These are phyloP conservation scores for Drosophila testacea DNA, from an alignment of 2,888 invertebrate species.

Conservation along the genomic window DNA sequence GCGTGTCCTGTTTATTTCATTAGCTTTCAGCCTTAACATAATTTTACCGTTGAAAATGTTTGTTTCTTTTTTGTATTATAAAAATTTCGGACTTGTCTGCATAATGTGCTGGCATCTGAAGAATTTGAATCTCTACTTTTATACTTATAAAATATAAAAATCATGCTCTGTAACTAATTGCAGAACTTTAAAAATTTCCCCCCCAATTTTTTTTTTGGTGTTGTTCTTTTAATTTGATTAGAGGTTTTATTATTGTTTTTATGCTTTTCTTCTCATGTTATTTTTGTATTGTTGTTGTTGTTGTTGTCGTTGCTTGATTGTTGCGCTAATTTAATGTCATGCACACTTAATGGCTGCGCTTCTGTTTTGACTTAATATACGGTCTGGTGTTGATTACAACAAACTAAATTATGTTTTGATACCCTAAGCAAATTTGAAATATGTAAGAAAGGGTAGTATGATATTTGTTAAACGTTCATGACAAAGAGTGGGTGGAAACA, in stretches of 20 bases:
- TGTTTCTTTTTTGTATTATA: not conserved
- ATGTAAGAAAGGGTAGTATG: not conserved
- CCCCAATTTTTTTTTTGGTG: slow-evolving; percentile 30
- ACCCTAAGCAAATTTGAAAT: not conserved
- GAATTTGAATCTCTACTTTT: slow-evolving; percentile 22
- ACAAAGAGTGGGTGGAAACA: no score
- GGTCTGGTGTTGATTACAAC: slow-evolving; percentile 73
- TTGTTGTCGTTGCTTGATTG: slow-evolving; percentile 49
- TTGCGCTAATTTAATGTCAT: slow-evolving; percentile 75
- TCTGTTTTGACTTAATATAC: slow-evolving; percentile 22
- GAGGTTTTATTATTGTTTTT: slow-evolving; percentile 55
- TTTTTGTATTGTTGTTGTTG: slow-evolving; percentile 11
- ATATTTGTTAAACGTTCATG: no score
- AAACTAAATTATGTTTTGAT: slow-evolving; percentile 45
- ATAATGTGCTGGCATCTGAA: slow-evolving; percentile 26
- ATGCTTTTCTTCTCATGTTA: slow-evolving; percentile 17
- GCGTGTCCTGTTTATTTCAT: slow-evolving; percentile 61
- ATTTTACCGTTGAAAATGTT: slow-evolving; percentile 45
- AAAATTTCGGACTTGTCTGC: slow-evolving; percentile 15
- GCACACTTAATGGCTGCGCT: slow-evolving; percentile 59
- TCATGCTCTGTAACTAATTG: slow-evolving; percentile 73
- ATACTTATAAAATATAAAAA: slow-evolving; percentile 42
- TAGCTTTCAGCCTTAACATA: slow-evolving; percentile 20
- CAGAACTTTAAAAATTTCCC: slow-evolving; percentile 39
- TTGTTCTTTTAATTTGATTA: slow-evolving; percentile 72